Base-by-base conservation (phyloP, 1,140 invertebrate species). In the Eubasilissa regina region DNA sequence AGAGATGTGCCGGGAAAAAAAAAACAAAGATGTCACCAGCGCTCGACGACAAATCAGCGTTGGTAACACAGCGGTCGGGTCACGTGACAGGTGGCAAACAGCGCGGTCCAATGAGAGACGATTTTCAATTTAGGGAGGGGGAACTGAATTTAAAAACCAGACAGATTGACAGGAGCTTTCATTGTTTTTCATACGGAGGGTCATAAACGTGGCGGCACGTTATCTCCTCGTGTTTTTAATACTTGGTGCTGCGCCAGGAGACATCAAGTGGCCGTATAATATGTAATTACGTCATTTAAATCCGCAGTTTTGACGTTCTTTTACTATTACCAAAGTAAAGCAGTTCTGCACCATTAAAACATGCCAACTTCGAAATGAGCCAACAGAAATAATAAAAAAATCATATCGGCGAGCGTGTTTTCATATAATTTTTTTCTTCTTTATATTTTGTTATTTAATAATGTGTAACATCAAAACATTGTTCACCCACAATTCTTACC, bases 101-200 rank as follows among this genome's bases (percentile, higher is more conserved):
- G 58, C 25, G 44, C 35, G 35, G 13, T 6, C 44, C 64, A 17
- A 68, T 43, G n/a, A 13, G 35, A 9, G 35, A 13, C 43, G 43
- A 68, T 47, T 68, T 68, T 68, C 64, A 45, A 68, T 62, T 62
- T 62, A 35, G 58, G 64, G 4, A n/a, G 35, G 35, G 64, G 11
- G 45, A 68, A 68, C 64, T 68, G 13, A 68, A 68, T 68, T 68
- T 68, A 47, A 47, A 68, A n/a, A 9, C 4, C 64, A 43, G 43
- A 15, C n/a, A 43, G 43, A 68, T 68, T 68, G 64, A 68, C 64
- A 68, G 64, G 35, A 44, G 44, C 64, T 19, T 6, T 68, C 64
- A 43, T 17, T n/a, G 35, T n/a, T 15, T 15, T 51, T 51, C n/a
- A 3, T 1, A 13, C n/a, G 3, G 1, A 1, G 48, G 11, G 48